Conservation (phyloP, 2,797 vertebrate species). For the Micropoecilia bifurca region DNA sequence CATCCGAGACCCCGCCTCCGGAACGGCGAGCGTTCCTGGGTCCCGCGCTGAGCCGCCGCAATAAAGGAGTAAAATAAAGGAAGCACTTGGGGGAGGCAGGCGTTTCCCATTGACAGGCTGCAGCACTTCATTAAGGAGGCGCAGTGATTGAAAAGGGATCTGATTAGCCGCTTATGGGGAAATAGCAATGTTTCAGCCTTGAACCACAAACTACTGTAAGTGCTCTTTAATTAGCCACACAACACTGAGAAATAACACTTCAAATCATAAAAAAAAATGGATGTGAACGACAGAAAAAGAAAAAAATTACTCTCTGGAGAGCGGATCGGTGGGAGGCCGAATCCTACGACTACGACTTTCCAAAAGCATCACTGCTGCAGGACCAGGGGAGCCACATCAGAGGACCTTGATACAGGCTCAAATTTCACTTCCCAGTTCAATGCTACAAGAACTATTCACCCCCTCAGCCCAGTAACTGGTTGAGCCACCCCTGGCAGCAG, state of each 20-base stretch:
- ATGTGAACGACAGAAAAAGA: conserved; percentile 34
- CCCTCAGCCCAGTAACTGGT: neutral
- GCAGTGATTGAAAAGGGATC: conserved; percentile 73
- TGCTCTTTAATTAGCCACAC: conserved; percentile 74
- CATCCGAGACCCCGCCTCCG: conserved; percentile 52
- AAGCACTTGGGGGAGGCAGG: conserved; percentile 37
- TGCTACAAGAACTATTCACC: neutral
- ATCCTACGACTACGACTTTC: conserved; percentile 52
- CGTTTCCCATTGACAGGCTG: conserved; percentile 53
- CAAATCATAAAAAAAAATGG: conserved; percentile 50
- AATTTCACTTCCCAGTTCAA: neutral
- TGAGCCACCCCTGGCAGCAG: neutral
- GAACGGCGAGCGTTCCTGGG: conserved; percentile 57
- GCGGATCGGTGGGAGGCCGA: conserved; percentile 51
- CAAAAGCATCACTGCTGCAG: conserved; percentile 52
- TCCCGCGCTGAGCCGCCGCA: conserved; percentile 50
- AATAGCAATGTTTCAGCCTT: conserved; percentile 67
- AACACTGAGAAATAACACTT: conserved; percentile 63
- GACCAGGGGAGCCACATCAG: conserved; percentile 29
- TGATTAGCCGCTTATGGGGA: conserved; percentile 67
- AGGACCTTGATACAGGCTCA: conserved; percentile 19
- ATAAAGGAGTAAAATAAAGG: conserved; percentile 53
- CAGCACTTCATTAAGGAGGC: conserved; percentile 68
- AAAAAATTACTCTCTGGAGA: conserved; percentile 54
- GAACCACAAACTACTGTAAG: conserved; percentile 71